Conservation (phyloP, 1,140 invertebrate species). For the Temnothorax longispinosus region DNA sequence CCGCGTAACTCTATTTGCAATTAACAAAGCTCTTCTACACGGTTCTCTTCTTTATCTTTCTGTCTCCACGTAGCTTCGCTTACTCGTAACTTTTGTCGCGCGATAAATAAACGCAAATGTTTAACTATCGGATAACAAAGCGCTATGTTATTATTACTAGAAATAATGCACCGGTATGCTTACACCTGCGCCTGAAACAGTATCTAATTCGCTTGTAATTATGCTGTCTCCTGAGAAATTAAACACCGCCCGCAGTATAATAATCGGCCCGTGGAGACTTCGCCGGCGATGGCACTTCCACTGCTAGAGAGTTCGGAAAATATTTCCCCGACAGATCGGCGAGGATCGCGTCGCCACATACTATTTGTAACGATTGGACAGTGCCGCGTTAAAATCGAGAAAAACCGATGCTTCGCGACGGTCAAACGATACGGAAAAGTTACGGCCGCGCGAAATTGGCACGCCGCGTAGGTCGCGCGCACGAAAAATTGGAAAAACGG, state of each 20-base stretch:
- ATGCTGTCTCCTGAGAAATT: constrained; percentile 47
- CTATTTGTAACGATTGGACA: constrained; percentile 38
- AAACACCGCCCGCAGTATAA: constrained; percentile 8
- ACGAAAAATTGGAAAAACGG: constrained; percentile 58
- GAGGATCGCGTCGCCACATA: constrained; percentile 19
- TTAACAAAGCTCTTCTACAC: background rate
- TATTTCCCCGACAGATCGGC: constrained; percentile 35
- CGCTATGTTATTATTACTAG: background rate
- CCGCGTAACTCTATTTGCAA: background rate
- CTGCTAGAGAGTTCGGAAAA: background rate
- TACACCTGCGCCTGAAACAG: constrained; percentile 48
- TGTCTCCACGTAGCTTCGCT: background rate
- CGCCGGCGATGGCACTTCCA: background rate
- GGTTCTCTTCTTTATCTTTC: background rate
- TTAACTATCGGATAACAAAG: constrained; percentile 5
- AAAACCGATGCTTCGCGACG: constrained; percentile 28
- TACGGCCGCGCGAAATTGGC: constrained; percentile 44
- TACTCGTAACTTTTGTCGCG: background rate
- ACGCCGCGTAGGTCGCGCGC: constrained; percentile 19
- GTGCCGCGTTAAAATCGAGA: constrained; percentile 39
- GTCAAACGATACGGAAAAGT: constrained; percentile 43
- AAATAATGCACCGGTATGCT: constrained; percentile 35
- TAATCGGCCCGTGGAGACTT: constrained; percentile 46
- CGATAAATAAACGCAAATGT: background rate
- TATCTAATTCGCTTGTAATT: constrained; percentile 41